A percentile compares a stretch with the other conserved stretches of the same genome.
Evolutionary conservation across 1,140 invertebrate genomes (phyloP).

Genomic region (Calosoma granatense): DNA sequence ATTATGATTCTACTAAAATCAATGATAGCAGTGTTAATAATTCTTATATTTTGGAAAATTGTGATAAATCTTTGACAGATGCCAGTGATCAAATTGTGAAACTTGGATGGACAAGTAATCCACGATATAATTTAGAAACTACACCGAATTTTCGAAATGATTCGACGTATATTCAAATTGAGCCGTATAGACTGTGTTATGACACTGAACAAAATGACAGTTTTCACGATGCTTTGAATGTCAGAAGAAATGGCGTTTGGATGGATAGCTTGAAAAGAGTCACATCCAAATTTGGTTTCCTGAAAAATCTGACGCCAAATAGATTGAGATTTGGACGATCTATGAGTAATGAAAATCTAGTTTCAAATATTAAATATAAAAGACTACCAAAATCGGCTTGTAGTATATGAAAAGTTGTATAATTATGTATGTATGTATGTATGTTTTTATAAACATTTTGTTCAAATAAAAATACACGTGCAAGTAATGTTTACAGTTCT

Average conservation of each 20-base stretch:
- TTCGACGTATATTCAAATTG: no score
- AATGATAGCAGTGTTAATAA: neutral
- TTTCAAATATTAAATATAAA: no score
- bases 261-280: neutral
- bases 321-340: neutral
- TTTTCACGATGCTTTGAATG: neutral
- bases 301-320: neutral
- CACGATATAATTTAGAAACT: neutral
- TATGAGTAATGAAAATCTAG: neutral
- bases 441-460: no score
- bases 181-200: neutral
- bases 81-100: neutral
- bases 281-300: neutral
- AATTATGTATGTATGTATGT: no score
- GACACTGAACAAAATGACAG: neutral
- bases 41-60: no score
- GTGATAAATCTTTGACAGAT: neutral
- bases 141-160: no score
- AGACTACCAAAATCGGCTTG: no score
- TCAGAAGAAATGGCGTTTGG: neutral
- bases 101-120: neutral
- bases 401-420: no score
- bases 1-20: neutral
- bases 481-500: no score
- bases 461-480: no score